A percentile compares a stretch with the other conserved stretches of the same genome.
Conservation (phyloP, 2,888 invertebrate species). For the Cecidostiba fungosa region DNA sequence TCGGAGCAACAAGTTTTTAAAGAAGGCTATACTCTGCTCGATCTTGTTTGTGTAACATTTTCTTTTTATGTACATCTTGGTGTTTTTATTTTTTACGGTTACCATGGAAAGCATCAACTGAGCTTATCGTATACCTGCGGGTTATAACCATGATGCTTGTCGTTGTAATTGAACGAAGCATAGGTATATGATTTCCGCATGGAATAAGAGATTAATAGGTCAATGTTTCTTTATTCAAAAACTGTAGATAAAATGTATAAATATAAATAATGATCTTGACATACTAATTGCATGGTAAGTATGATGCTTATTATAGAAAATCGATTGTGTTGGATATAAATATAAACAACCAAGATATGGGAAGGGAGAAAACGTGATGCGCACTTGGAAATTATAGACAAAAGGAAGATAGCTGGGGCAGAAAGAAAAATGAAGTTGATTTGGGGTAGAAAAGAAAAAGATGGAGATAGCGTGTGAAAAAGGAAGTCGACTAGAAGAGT, state of each 20-base stretch:
- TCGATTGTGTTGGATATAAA: neutral
- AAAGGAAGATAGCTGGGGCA: neutral
- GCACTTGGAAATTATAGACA: neutral
- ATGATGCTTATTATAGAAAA: neutral
- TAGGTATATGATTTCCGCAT: too few species aligned
- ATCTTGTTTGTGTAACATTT: neutral
- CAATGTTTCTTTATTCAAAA: too few species aligned
- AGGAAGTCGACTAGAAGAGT: neutral
- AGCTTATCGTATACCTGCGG: neutral
- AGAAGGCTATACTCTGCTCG: neutral
- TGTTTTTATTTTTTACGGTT: neutral
- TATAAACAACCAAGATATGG: neutral
- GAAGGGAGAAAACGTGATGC: neutral
- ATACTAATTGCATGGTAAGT: neutral
- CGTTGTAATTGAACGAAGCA: too few species aligned
- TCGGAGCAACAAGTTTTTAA: conserved; percentile 10
- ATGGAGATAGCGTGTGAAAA: neutral
- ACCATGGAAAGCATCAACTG: neutral
- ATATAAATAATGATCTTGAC: neutral
- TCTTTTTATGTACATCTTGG: neutral
- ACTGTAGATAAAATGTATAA: neutral
- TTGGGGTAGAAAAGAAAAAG: neutral
- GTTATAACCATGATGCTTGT: too few species aligned
- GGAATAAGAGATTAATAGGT: too few species aligned
- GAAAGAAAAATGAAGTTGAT: neutral